phyloP scores from a whole-genome alignment of 2,113 vertebrate genomes.

The Numenius arquata region DNA sequence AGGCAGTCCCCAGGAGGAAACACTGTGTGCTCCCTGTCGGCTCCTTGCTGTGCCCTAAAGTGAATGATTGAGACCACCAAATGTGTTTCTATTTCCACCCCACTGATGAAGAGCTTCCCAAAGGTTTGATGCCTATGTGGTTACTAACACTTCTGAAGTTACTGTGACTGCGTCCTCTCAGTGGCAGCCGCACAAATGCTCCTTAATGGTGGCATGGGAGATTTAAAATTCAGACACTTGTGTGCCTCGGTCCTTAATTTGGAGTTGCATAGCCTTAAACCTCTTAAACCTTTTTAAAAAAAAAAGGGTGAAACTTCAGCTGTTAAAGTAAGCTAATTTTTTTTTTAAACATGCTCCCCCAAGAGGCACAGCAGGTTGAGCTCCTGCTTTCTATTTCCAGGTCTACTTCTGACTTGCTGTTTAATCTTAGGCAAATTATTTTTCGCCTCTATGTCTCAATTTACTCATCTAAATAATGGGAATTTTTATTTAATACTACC shows the following conservation, averaged over 20 bases:
- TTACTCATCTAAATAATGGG: background rate
- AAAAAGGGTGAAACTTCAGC: background rate
- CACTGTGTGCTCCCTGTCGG: conserved; percentile 38
- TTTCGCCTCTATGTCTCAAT: background rate
- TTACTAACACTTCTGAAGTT: conserved; percentile 69
- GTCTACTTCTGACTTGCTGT: background rate
- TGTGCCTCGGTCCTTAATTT: background rate
- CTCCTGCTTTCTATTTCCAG: background rate
- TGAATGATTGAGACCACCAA: conserved; percentile 71
- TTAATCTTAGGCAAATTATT: background rate
- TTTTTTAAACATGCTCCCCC: background rate
- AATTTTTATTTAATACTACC: background rate
- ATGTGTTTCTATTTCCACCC: conserved; percentile 75
- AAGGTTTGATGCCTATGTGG: conserved; percentile 60
- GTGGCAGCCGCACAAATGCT: conserved; percentile 18
- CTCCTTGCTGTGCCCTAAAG: conserved; percentile 40
- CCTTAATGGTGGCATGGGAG: background rate
- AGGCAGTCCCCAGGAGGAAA: conserved; percentile 23
- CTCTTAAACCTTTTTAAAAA: background rate
- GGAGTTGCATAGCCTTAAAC: background rate
- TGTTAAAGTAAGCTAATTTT: background rate
- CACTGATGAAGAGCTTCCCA: conserved; percentile 57
- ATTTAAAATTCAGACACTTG: conserved; percentile 7
- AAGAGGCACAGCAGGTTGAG: background rate
- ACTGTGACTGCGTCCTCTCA: background rate